These are phyloP conservation scores for Steatocranus sp. DNA, from an alignment of 2,797 vertebrate genomes.

Conservation along the genomic window DNA sequence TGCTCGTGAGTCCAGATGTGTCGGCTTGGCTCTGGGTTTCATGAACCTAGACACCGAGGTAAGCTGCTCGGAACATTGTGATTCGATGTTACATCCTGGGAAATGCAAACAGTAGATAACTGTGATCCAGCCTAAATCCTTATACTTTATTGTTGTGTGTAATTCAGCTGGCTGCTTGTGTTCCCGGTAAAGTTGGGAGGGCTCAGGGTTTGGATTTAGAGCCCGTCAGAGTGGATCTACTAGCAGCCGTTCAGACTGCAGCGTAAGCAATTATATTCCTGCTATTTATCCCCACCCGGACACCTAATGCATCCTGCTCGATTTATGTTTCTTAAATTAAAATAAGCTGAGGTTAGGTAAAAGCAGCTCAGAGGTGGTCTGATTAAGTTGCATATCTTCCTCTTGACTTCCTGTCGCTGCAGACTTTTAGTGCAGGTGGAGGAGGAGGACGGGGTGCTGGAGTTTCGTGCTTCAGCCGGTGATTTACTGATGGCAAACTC, in stretches of 20 bases:
- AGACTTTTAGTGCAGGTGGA: constrained; percentile 83
- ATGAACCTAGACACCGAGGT: constrained; percentile 87
- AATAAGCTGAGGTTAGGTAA: constrained; percentile 38
- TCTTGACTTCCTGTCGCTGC: constrained; percentile 15
- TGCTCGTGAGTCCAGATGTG: constrained; percentile 61
- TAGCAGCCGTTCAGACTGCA: constrained; percentile 73
- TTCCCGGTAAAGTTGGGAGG: constrained; percentile 77
- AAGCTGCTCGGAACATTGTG: not conserved
- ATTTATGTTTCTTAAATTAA: constrained; percentile 50
- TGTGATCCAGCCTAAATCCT: not conserved
- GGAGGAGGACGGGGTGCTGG: constrained; percentile 66
- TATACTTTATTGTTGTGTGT: not conserved
- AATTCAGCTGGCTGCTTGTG: constrained; percentile 66
- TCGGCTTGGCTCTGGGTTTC: constrained; percentile 80
- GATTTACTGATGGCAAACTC: constrained; percentile 74
- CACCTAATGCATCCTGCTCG: not conserved
- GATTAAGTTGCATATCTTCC: constrained; percentile 33
- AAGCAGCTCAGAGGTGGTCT: constrained; percentile 30
- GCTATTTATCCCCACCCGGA: constrained; percentile 29
- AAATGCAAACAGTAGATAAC: not conserved
- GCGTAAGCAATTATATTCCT: constrained; percentile 74
- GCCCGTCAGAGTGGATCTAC: constrained; percentile 78
- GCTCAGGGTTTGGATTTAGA: constrained; percentile 71
- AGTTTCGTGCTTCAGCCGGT: constrained; percentile 79
- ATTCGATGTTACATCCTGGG: not conserved